These are phyloP conservation scores for Mormyrus lacerda DNA, from an alignment of 2,113 vertebrate species.

Conservation along the genomic window DNA sequence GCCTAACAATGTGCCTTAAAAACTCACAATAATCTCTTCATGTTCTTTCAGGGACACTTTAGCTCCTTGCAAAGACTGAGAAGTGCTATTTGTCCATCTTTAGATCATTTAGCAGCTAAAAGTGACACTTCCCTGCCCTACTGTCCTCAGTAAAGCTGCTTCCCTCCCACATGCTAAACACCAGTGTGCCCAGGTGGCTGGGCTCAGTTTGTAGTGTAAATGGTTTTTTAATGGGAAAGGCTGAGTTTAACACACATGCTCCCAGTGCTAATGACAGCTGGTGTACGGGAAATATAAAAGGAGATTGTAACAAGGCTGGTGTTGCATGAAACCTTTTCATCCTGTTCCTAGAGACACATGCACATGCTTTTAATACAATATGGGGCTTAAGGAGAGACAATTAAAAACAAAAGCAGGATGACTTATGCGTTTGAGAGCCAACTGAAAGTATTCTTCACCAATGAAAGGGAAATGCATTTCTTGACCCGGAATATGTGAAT, in stretches of 20 bases:
- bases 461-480: background rate
- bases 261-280: slow-evolving; percentile 34
- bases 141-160: background rate
- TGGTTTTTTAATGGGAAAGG: background rate
- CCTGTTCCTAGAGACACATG: background rate
- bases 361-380: slow-evolving; percentile 14
- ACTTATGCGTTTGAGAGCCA: background rate
- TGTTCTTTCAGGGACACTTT: background rate
- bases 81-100: background rate
- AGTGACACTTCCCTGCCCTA: background rate
- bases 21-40: background rate
- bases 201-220: slow-evolving; percentile 1
- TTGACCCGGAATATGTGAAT: background rate
- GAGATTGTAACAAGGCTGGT: slow-evolving; percentile 18
- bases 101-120: background rate
- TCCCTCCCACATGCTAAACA: background rate
- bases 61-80: background rate
- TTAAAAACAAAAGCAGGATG: slow-evolving; percentile 11
- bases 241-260: slow-evolving; percentile 22
- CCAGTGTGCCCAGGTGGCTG: background rate
- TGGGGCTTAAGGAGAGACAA: background rate
- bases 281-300: slow-evolving; percentile 24
- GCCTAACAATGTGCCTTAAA: background rate
- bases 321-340: slow-evolving; percentile 1
- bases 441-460: background rate